Base-by-base conservation (phyloP, 2,888 invertebrate genomes). In the Drosophila ustulata region DNA sequence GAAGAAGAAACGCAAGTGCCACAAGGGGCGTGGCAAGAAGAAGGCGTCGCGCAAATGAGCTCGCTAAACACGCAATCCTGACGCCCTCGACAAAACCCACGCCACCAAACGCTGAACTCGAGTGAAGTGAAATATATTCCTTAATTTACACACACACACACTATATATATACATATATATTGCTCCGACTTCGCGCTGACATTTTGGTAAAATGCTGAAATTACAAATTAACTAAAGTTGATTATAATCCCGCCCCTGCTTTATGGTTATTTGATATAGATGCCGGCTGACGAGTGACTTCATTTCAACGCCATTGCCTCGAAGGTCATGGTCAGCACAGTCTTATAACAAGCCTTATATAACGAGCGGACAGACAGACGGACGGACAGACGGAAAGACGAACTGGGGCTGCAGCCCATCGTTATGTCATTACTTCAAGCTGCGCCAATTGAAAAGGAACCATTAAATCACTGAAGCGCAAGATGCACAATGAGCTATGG, bases 301-400 rank as follows among this genome's bases (percentile, higher is more conserved):
- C 78, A 75, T 72, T 63, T 51, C 30, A 30, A 26, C 13, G 34
- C 50, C 28, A 18, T 37, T 13, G 47, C 52, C 62, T 13, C n/a
- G 46, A 74, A 71, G 74, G 26, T 75, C 71, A 72, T 39, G 71
- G 74, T 67, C 74, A 66, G 7, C 30, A 7, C 6, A 30, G 51
- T 2, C 3, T 41, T 8, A 13, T 32, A 52, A 51, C 41, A 25
- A 41, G 28, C 23, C 28, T 8, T 26, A 18, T 25, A 13, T 45
- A 45, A 23, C 43, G 51, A 59, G 28, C 28, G 28, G 4, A 5
- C 28, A 2, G 5, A 28, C 28, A 3, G 5, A 28, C 28, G 3
- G 5, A 28, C 28, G 32, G 8, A 32, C 32, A 3, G 32, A 32
- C 32, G 32, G 8, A 9, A 3, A 18, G 11, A 7, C 3, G 25